phyloP scores from a whole-genome alignment of 2,797 vertebrate genomes.

The Parauchenoglanis punctatus region DNA sequence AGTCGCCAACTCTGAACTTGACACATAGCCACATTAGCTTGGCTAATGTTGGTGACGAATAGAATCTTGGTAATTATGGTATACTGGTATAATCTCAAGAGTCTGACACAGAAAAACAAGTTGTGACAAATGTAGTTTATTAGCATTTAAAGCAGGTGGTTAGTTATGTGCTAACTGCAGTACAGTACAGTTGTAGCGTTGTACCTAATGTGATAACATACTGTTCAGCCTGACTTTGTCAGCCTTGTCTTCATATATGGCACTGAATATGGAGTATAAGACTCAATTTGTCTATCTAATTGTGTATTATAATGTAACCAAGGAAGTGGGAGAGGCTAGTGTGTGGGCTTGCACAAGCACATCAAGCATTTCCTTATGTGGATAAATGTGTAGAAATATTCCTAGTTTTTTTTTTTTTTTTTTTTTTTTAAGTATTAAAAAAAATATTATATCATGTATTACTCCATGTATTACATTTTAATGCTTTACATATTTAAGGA shows the following conservation, averaged over 20 bases:
- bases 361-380: neutral
- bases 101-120: neutral
- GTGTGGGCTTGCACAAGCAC: neutral
- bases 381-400: conserved; percentile 1
- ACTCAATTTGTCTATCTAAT: neutral
- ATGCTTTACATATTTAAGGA: neutral
- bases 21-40: neutral
- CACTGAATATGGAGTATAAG: neutral
- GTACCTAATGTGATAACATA: neutral
- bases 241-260: neutral
- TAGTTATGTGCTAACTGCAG: neutral
- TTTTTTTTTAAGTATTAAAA: neutral
- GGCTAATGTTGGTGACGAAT: neutral
- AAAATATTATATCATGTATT: neutral
- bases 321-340: neutral
- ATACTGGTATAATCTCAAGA: neutral
- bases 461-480: neutral
- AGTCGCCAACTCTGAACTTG: neutral
- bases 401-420: neutral
- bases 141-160: neutral
- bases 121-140: neutral
- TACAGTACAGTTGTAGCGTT: neutral
- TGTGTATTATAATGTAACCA: neutral
- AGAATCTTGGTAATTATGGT: neutral
- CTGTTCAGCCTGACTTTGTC: neutral